Conservation (phyloP, 2,113 vertebrate genomes). For the Eclectus roratus region DNA sequence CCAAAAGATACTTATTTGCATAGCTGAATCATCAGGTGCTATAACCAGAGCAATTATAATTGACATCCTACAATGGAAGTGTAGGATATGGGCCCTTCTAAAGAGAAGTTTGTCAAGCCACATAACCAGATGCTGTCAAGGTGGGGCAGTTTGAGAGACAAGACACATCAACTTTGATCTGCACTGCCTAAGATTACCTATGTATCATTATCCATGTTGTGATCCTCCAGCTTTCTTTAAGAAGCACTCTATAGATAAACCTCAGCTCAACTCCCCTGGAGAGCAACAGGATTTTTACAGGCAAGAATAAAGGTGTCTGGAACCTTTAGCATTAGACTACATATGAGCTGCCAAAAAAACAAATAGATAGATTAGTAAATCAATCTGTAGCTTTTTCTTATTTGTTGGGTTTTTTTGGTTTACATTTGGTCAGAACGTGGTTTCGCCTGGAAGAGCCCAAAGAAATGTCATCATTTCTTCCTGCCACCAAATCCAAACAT, state of each 20-base stretch:
- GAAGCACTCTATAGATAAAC: not conserved
- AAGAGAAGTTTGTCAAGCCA: not conserved
- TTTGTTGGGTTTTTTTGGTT: not conserved
- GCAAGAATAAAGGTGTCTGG: not conserved
- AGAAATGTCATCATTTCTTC: not conserved
- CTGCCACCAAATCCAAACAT: not conserved
- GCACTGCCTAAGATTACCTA: not conserved
- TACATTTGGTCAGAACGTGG: not conserved
- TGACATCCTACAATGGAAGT: not conserved
- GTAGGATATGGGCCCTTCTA: not conserved
- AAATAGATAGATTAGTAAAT: not conserved
- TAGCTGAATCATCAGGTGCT: not conserved
- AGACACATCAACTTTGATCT: not conserved
- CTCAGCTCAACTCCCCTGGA: not conserved
- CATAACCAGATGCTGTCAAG: not conserved
- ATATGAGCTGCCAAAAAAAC: not conserved
- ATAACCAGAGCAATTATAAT: not conserved
- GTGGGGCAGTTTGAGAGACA: not conserved
- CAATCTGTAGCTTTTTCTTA: accelerated
- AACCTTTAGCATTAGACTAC: not conserved
- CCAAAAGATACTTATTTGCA: not conserved
- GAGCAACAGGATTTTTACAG: not conserved
- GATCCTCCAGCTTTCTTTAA: not conserved
- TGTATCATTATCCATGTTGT: too few species aligned
- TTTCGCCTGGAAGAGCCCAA: not conserved